Evolutionary conservation across 2,113 vertebrate genomes (phyloP).

Genomic region (Aegithalos caudatus): DNA sequence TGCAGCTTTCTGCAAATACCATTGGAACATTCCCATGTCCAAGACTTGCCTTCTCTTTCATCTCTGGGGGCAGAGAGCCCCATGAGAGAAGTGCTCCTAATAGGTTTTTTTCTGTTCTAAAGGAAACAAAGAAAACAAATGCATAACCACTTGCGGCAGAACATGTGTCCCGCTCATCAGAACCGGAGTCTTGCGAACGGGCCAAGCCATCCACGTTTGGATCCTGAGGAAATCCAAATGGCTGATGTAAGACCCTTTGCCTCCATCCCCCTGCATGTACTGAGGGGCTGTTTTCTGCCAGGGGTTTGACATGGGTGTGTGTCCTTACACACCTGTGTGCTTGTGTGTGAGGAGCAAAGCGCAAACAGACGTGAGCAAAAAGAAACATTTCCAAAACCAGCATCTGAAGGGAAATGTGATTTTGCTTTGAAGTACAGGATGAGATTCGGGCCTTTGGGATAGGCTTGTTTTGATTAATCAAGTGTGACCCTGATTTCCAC

Average conservation of each 20-base stretch:
- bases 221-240: conserved; percentile 97
- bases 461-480: not conserved
- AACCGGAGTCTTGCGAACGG: conserved; percentile 92
- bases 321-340: not conserved
- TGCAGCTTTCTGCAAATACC: not conserved
- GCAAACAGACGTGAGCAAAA: not conserved
- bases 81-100: not conserved
- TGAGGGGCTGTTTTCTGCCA: not conserved
- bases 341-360: not conserved
- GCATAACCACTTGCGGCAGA: conserved; percentile 95
- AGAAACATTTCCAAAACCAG: not conserved
- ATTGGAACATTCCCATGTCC: not conserved
- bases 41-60: not conserved
- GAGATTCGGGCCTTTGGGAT: not conserved
- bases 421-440: not conserved
- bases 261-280: not conserved
- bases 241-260: conserved; percentile 81
- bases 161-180: conserved; percentile 94
- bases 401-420: not conserved
- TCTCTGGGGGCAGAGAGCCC: not conserved
- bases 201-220: conserved; percentile 93
- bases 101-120: not conserved
- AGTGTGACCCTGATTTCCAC: not conserved
- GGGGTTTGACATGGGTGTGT: not conserved
- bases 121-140: conserved; percentile 98